Conservation (phyloP, 2,797 vertebrate genomes). For the Sebastes alutus region DNA sequence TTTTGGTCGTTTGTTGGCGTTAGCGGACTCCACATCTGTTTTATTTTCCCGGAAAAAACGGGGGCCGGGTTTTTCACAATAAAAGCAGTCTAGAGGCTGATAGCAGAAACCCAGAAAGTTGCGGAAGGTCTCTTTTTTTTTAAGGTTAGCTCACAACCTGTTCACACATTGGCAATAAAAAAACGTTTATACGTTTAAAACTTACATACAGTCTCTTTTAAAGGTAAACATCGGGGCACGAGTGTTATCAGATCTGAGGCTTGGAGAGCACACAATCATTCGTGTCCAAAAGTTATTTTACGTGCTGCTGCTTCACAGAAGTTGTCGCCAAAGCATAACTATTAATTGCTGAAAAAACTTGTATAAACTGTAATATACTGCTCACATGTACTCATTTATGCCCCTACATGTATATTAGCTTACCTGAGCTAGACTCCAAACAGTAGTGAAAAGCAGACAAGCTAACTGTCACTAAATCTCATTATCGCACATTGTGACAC, state of each 20-base stretch:
- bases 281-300: background rate
- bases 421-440: background rate
- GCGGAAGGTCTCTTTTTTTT: too few relatives aligned
- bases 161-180: too few relatives aligned
- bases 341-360: conserved; percentile 6
- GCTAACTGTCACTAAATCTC: background rate
- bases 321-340: background rate
- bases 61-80: too few relatives aligned
- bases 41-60: too few relatives aligned
- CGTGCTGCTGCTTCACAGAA: background rate
- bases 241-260: background rate
- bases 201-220: background rate
- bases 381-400: conserved; percentile 8
- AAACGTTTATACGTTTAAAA: too few relatives aligned
- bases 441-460: background rate
- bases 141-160: too few relatives aligned
- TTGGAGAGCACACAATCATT: background rate
- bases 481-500: conserved; percentile 12
- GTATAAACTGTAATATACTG: conserved; percentile 38
- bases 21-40: too few relatives aligned
- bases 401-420: conserved; percentile 9
- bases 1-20: too few relatives aligned
- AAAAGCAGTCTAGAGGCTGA: too few relatives aligned
- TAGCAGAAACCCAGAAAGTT: too few relatives aligned
- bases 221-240: background rate